Percentiles rank a stretch among this genome's conserved stretches.
These are phyloP conservation scores for Agrochola lychnidis DNA, from an alignment of 2,888 invertebrate species.

Conservation along the genomic window DNA sequence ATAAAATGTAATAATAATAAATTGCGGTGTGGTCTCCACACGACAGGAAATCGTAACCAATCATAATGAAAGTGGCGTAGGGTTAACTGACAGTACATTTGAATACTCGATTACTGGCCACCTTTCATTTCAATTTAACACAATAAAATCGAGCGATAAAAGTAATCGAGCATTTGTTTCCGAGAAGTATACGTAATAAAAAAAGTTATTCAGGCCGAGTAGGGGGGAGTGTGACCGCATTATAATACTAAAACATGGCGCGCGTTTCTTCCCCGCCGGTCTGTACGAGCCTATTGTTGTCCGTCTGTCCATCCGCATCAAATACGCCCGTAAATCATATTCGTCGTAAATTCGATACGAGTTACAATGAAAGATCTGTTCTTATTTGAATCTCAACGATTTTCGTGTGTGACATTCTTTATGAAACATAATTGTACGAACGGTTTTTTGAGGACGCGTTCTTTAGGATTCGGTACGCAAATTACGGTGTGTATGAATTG, in stretches of 20 bases:
- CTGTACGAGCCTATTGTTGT: conserved; percentile 86
- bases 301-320: conserved; percentile 88
- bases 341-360: conserved; percentile 89
- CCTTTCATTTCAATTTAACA: conserved; percentile 72
- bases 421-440: conserved; percentile 63
- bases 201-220: conserved; percentile 75
- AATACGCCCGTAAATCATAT: conserved; percentile 89
- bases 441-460: conserved; percentile 54
- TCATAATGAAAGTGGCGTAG: conserved; percentile 53
- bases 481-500: conserved; percentile 37
- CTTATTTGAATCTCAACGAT: conserved; percentile 82
- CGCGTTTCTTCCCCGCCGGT: conserved; percentile 79
- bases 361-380: conserved; percentile 88
- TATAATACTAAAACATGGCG: conserved; percentile 86
- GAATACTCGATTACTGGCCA: conserved; percentile 60
- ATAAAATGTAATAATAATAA: conserved; percentile 53
- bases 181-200: conserved; percentile 82
- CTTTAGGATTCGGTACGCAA: conserved; percentile 60
- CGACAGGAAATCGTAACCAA: conserved; percentile 70
- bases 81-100: conserved; percentile 52
- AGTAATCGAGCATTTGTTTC: conserved; percentile 79
- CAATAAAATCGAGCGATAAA: conserved; percentile 70
- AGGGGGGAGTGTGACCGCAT: conserved; percentile 84
- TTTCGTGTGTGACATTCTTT: conserved; percentile 65
- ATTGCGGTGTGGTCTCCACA: conserved; percentile 57